Conservation (phyloP, 2,888 invertebrate species). For the Oeneis ivallda region DNA sequence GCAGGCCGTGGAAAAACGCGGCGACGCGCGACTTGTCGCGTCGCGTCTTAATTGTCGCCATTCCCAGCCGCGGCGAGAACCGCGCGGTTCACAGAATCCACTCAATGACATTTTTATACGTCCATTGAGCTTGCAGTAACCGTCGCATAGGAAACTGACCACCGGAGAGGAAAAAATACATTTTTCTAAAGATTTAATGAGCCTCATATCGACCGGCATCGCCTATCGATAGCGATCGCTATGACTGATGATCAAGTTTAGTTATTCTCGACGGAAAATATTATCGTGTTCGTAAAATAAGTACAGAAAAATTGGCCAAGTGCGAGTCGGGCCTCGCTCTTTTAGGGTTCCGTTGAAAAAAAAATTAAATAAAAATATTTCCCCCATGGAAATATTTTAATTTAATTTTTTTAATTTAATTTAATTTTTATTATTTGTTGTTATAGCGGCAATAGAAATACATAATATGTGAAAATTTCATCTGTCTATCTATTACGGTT, state of each 20-base stretch:
- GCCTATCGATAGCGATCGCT: background rate
- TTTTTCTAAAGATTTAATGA: slow-evolving; percentile 1
- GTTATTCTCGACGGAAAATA: background rate
- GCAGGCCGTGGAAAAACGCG: slow-evolving; percentile 53
- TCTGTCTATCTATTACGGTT: too few species aligned
- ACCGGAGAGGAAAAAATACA: slow-evolving; percentile 2
- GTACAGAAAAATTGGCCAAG: too few species aligned
- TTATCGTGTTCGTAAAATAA: background rate
- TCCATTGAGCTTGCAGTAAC: slow-evolving; percentile 46
- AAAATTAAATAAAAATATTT: too few species aligned
- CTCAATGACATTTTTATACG: slow-evolving; percentile 58
- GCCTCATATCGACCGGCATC: background rate
- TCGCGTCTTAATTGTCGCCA: slow-evolving; percentile 49
- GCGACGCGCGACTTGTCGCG: slow-evolving; percentile 47
- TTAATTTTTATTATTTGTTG: too few species aligned
- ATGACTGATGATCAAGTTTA: background rate
- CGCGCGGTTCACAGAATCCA: slow-evolving; percentile 43
- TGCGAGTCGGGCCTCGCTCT: too few species aligned
- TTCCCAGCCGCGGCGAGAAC: slow-evolving; percentile 48
- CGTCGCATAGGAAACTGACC: background rate
- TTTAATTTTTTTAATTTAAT: too few species aligned
- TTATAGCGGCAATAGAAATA: too few species aligned
- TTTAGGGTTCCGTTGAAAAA: too few species aligned
- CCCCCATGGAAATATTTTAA: too few species aligned
- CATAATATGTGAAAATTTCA: too few species aligned